Evolutionary conservation across 1,140 invertebrate species (phyloP).

Genomic region (Brachystomella parvula): DNA sequence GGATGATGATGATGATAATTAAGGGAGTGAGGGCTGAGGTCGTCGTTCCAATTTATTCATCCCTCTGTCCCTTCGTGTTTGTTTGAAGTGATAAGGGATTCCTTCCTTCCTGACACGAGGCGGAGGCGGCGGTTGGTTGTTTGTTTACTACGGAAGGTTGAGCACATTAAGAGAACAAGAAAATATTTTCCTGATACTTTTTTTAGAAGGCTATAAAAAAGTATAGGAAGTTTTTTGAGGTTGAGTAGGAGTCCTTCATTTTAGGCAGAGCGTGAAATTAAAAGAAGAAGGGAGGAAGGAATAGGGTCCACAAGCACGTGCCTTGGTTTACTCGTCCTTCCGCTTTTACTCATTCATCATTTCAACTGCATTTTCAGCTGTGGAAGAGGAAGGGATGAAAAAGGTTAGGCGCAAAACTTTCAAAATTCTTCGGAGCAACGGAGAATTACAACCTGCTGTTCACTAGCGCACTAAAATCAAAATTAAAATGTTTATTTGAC

Average conservation of each 20-base stretch:
- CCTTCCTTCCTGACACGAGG: background rate
- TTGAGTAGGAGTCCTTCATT: constrained; percentile 15
- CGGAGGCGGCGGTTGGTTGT: background rate
- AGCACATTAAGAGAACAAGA: constrained; percentile 18
- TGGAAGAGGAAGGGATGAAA: background rate
- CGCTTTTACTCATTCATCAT: constrained; percentile 2
- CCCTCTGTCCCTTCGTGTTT: background rate
- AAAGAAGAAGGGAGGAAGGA: constrained; percentile 1
- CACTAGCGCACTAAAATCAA: background rate
- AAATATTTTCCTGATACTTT: no score
- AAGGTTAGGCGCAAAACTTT: background rate
- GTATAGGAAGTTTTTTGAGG: background rate
- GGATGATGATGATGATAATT: constrained; percentile 10
- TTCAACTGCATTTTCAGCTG: background rate
- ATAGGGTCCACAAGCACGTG: constrained; percentile 8
- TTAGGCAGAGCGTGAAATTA: constrained; percentile 20
- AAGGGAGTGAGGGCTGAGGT: background rate
- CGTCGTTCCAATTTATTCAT: constrained; percentile 6
- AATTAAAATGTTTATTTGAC: background rate
- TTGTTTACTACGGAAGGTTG: constrained; percentile 16
- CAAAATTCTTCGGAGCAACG: background rate
- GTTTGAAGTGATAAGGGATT: constrained; percentile 2
- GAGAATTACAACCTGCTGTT: background rate
- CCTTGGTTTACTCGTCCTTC: constrained; percentile 21
- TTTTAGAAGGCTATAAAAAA: background rate